Percentiles rank a stretch among this genome's conserved stretches.
phyloP scores from a whole-genome alignment of 2,113 vertebrate species.

The Astur gentilis region DNA sequence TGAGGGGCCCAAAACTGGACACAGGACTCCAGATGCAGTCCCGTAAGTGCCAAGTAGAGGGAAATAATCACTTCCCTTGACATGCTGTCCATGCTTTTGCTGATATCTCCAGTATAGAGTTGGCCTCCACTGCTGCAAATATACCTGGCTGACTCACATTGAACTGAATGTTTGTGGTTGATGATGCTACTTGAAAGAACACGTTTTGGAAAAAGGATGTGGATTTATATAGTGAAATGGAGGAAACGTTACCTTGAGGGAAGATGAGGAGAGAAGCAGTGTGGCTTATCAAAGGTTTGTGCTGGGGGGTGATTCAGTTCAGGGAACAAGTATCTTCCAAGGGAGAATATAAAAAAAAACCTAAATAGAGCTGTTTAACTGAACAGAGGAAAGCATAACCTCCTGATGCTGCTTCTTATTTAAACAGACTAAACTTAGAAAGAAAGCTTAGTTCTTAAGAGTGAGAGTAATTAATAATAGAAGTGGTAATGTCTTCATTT shows the following conservation, averaged over 20 bases:
- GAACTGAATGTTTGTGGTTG: neutral
- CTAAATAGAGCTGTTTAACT: neutral
- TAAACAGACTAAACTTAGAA: neutral
- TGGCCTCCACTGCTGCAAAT: neutral
- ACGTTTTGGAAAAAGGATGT: neutral
- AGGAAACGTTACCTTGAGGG: neutral
- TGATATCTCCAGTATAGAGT: neutral
- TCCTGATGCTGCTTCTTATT: neutral
- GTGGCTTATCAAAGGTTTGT: neutral
- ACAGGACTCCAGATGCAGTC: neutral
- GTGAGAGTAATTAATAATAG: neutral
- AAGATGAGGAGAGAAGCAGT: neutral
- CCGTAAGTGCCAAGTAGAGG: neutral
- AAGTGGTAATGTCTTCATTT: neutral
- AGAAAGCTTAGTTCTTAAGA: neutral
- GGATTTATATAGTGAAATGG: neutral
- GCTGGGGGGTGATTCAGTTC: neutral
- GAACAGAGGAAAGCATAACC: neutral
- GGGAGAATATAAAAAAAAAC: neutral
- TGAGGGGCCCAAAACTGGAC: neutral
- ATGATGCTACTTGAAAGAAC: neutral
- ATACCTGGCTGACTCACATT: neutral
- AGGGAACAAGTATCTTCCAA: neutral
- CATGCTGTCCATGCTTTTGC: neutral
- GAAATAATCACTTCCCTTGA: neutral